Evolutionary conservation across 2,113 vertebrate species (phyloP), one percentile per base, ranked within the genome.

Genomic region (Calypte anna): DNA sequence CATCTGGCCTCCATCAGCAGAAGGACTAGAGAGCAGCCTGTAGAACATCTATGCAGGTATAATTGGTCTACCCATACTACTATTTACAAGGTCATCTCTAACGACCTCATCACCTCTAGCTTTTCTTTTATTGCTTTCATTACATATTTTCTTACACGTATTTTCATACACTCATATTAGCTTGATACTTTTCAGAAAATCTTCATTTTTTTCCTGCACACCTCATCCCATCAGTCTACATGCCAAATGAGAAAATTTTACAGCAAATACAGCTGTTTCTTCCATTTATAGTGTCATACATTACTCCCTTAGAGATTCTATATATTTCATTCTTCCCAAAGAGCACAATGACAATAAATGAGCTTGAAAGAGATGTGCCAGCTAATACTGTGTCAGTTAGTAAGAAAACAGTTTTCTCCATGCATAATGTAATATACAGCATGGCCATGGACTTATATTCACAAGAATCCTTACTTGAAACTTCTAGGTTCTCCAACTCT

Each of bases 161-260:
- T 38, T 38, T 38, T 38, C 10, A 38, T 38, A 38, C 17, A 16
- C 15, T 43, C 61, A n/a, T 46, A 36, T 7, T 28, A 50, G 19
- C 63, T 51, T 69, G 63, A 69, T 28, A 25, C 5, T 46, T 68
- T 48, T 76, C 27, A 67, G 40, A 70, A 82, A 89, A 53, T 11
- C 7, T 58, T 67, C 38, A n/a, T 30, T 75, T 16, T 89, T 50
- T 80, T 18, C 9, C 20, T 36, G 33, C 76, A 43, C 15, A 51
- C 0, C 0, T 3, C 3, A 7, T 55, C 19, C 20, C 14, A 44
- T 8, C 14, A 55, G 13, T 9, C 22, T 87, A 24, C 10, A 10
- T 9, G 3, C 55, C 46, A 68, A 63, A 2, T 5, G 33, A 64
- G 27, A 84, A 68, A 50, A 74, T 57, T 21, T 40, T 40, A 61